Base-by-base conservation (phyloP, 2,888 invertebrate genomes). In the Cybosia mesomella region DNA sequence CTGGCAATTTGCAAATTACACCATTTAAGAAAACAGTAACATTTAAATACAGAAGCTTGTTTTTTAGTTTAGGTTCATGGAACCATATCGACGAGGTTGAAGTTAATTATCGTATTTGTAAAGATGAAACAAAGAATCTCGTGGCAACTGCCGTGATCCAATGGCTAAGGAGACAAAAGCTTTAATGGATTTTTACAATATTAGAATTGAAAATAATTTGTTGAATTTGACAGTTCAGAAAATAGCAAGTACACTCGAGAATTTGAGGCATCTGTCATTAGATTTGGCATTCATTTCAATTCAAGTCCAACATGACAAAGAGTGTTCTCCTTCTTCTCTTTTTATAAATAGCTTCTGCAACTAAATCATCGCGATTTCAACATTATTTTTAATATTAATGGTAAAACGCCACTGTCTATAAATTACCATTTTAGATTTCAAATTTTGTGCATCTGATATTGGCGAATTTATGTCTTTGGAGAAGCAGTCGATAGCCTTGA, bases 61-160 rank as follows among this genome's bases (percentile, higher is more conserved):
- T 70, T 73, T 77, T 78, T 71, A 63, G 71, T 65, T 63, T 18
- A 66, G 49, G 72, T 76, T 76, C 77, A 80, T 72, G 67, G 76
- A 77, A 77, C 73, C 76, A 77, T 73, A 80, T 80, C 74, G 71
- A 63, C 61, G 65, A 71, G 70, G 69, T 71, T 70, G 63, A 74
- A 66, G 71, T 74, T 79, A 79, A 79, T 77, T 74, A 68, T 64
- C 70, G 68, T 72, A 68, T 72, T 72, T 66, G 66, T 65, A 64
- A 65, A 71, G 64, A 65, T 28, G 54, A 68, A 49, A 43, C 36
- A 68, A 79, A 71, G 64, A 76, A 70, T 18, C n/a, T 54, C 59
- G 68, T 36, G 22, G 66, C 63, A 62, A 69, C 68, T 73, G 75
- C 72, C 71, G 64, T 66, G 49, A 67, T 70, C 39, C 53, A 13